Percentiles rank a stretch among this genome's conserved stretches.
Evolutionary conservation across 35 echinoderm and acorn worm species (phyloP).

Genomic region (Ophiothrix spiculata): DNA sequence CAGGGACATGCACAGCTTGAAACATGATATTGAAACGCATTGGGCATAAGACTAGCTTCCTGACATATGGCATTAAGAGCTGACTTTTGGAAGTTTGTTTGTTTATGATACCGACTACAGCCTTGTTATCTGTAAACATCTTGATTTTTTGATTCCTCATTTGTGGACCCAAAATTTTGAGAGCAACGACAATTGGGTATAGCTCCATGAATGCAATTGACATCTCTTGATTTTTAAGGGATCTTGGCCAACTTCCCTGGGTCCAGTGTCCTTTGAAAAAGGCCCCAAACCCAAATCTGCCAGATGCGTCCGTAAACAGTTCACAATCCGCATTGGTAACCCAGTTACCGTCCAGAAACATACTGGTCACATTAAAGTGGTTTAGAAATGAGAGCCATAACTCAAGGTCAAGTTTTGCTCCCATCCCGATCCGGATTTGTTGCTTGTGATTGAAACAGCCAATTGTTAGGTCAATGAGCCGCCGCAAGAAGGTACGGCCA

Average conservation of each 20-base stretch:
- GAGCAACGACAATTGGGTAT: neutral
- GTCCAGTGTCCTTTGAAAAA: conserved; percentile 29
- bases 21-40: conserved; percentile 38
- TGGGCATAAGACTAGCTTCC: conserved; percentile 14
- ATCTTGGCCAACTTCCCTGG: conserved; percentile 29
- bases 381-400: neutral
- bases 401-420: neutral
- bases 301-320: conserved; percentile 35
- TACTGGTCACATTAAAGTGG: neutral
- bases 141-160: neutral
- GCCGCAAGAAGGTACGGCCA: conserved; percentile 6
- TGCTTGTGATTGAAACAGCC: neutral
- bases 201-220: conserved; percentile 17
- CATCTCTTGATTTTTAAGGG: neutral
- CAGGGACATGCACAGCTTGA: conserved; percentile 9
- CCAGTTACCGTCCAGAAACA: conserved; percentile 10
- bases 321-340: neutral
- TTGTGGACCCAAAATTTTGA: neutral
- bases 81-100: conserved; percentile 30
- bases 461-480: neutral
- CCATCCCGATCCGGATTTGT: neutral
- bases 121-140: neutral
- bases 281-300: conserved; percentile 20
- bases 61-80: conserved; percentile 32
- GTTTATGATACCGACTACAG: too few relatives aligned